Evolutionary conservation across 2,888 invertebrate species (phyloP).

Genomic region (Cepaea hortensis): DNA sequence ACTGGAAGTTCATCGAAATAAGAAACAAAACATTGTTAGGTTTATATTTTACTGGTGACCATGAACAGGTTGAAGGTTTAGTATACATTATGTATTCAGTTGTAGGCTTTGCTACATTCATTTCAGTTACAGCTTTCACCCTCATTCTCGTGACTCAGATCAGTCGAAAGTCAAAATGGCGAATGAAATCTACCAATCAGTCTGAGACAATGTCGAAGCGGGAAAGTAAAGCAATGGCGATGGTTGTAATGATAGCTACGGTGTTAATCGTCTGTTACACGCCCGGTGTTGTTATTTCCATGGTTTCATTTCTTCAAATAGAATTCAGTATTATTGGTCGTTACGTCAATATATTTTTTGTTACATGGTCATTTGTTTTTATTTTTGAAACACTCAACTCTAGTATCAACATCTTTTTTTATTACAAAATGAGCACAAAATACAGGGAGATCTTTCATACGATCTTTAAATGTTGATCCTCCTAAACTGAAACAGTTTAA

Average conservation of each 20-base stretch:
- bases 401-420: neutral
- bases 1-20: too few relatives aligned
- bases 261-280: neutral
- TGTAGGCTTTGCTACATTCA: neutral
- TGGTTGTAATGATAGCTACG: neutral
- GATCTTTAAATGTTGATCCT: neutral
- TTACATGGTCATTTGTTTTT: neutral
- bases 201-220: neutral
- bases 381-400: neutral
- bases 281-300: neutral
- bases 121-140: neutral
- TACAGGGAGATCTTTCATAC: neutral
- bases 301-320: neutral
- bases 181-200: neutral
- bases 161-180: neutral
- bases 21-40: neutral
- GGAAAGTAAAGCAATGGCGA: neutral
- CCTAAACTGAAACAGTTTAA: too few relatives aligned
- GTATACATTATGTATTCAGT: neutral
- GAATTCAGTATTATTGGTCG: neutral
- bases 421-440: slow-evolving; percentile 6
- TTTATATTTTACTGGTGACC: neutral
- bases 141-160: neutral
- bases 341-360: neutral
- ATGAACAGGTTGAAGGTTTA: neutral